Evolutionary conservation across 2,888 invertebrate species (phyloP).

Genomic region (Mellilla xanthometata): DNA sequence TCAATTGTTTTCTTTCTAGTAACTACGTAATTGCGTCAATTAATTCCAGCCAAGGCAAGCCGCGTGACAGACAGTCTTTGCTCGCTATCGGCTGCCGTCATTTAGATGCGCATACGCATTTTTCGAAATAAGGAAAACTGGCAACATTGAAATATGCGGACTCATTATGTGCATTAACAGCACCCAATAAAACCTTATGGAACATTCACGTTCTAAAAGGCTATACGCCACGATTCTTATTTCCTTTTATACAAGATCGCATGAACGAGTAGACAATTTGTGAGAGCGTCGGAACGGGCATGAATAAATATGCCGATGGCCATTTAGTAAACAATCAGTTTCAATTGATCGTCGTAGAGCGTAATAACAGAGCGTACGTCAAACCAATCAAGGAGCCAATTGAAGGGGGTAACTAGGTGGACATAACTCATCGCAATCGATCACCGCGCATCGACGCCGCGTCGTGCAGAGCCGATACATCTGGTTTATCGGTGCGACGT

Average conservation of each 20-base stretch:
- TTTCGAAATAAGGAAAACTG: constrained; percentile 52
- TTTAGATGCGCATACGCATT: constrained; percentile 67
- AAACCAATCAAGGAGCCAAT: constrained; percentile 79
- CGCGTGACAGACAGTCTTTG: constrained; percentile 53
- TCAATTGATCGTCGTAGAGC: constrained; percentile 66
- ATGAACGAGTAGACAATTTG: constrained; percentile 34
- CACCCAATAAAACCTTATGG: constrained; percentile 56
- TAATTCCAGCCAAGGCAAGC: constrained; percentile 67
- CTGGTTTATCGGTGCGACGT: constrained; percentile 71
- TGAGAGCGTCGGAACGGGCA: constrained; percentile 20
- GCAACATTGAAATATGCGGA: constrained; percentile 50
- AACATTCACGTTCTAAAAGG: constrained; percentile 49
- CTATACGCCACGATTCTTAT: constrained; percentile 43
- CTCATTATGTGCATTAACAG: constrained; percentile 52
- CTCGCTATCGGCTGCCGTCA: constrained; percentile 54
- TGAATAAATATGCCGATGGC: constrained; percentile 41
- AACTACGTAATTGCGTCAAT: constrained; percentile 71
- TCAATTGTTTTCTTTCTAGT: constrained; percentile 77
- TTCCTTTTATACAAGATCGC: constrained; percentile 39
- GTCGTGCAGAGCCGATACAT: constrained; percentile 66
- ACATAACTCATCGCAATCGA: constrained; percentile 74
- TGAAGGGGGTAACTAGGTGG: constrained; percentile 80
- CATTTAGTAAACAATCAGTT: constrained; percentile 67
- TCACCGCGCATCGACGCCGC: constrained; percentile 62
- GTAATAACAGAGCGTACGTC: constrained; percentile 68